These are phyloP conservation scores for Bruchidius siliquastri DNA, from an alignment of 2,888 invertebrate species.

Conservation along the genomic window DNA sequence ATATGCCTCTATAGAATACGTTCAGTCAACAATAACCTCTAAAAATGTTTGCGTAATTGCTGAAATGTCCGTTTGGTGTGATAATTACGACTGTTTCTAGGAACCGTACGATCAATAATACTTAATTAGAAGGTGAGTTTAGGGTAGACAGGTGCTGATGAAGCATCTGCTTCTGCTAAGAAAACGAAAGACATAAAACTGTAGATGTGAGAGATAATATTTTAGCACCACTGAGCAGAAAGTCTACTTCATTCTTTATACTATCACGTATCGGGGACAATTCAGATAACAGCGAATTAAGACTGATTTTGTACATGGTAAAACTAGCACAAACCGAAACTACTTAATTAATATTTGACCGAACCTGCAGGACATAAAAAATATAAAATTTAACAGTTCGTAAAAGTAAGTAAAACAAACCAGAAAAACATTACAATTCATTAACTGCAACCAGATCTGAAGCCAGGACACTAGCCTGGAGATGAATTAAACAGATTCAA, in stretches of 20 bases:
- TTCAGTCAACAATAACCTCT: neutral
- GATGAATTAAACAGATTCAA: no score
- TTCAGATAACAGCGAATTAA: no score
- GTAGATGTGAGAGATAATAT: neutral
- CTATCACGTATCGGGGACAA: no score
- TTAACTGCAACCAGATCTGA: no score
- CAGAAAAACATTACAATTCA: no score
- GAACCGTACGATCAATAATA: neutral
- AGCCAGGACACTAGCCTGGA: no score
- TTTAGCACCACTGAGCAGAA: neutral
- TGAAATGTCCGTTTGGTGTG: neutral
- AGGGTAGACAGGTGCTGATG: neutral
- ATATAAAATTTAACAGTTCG: no score
- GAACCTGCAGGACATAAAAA: no score
- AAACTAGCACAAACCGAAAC: no score
- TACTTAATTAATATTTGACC: no score
- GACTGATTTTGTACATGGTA: no score
- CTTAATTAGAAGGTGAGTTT: neutral
- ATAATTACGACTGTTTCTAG: neutral
- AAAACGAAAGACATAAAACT: neutral
- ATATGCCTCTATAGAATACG: neutral
- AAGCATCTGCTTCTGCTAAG: neutral
- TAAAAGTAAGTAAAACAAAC: no score
- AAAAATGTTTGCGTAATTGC: neutral
- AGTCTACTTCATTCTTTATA: neutral